Evolutionary conservation across 2,888 invertebrate genomes (phyloP).

Genomic region (Hyalella azteca): DNA sequence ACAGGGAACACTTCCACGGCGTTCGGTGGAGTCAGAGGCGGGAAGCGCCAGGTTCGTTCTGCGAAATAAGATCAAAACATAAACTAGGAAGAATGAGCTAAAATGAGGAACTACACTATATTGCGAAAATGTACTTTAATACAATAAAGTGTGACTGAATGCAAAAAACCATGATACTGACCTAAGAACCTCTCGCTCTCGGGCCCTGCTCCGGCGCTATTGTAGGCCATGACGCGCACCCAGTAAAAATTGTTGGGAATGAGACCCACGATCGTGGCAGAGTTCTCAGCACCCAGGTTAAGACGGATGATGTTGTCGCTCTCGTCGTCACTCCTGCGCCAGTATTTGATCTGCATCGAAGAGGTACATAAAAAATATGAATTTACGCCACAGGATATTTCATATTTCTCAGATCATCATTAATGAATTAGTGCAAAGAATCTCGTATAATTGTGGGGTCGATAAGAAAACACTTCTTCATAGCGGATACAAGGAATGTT

Average conservation of each 20-base stretch:
- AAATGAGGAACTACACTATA: no score
- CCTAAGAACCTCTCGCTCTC: constrained; percentile 87
- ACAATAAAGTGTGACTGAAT: no score
- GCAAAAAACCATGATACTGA: no score
- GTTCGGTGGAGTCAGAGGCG: constrained; percentile 93
- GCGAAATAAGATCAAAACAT: constrained; percentile 53
- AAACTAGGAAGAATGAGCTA: no score
- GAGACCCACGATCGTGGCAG: constrained; percentile 91
- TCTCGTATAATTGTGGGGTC: no score
- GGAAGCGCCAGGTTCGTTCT: constrained; percentile 87
- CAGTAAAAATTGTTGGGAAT: constrained; percentile 91
- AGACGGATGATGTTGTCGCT: constrained; percentile 80
- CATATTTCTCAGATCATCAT: no score
- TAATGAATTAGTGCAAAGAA: no score
- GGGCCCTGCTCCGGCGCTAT: constrained; percentile 93
- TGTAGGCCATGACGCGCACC: constrained; percentile 95
- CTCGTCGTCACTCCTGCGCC: constrained; percentile 76
- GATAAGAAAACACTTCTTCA: no score
- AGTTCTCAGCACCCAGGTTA: constrained; percentile 80
- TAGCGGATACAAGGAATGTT: no score
- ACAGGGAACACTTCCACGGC: constrained; percentile 84
- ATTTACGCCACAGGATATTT: no score
- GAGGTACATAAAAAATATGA: not conserved
- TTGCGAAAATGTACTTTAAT: no score
- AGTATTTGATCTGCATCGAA: constrained; percentile 78